Percentiles rank a stretch among this genome's conserved stretches.
These are phyloP conservation scores for Cotesia congregata DNA, from an alignment of 2,888 invertebrate genomes.

Conservation along the genomic window DNA sequence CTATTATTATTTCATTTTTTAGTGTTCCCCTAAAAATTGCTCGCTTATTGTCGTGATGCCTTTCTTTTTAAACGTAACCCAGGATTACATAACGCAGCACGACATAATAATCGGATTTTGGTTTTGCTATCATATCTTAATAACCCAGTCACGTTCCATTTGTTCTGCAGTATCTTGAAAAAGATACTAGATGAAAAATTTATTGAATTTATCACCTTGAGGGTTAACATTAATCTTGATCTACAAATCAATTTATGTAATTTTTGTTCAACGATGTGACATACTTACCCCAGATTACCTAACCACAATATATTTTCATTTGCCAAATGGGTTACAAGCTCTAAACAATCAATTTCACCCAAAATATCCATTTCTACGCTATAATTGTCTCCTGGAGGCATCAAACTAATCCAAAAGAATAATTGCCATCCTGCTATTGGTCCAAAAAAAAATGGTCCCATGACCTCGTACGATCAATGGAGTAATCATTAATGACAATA, in stretches of 20 bases:
- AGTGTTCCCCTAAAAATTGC: background rate
- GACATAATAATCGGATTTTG: constrained; percentile 15
- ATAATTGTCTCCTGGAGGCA: no score
- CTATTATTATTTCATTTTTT: background rate
- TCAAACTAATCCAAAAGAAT: no score
- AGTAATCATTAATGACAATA: no score
- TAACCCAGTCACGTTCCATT: constrained; percentile 48
- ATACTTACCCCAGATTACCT: background rate
- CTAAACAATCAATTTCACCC: background rate
- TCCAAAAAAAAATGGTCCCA: no score
- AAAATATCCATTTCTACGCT: no score
- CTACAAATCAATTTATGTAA: background rate
- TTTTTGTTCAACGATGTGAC: background rate
- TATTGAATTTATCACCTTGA: background rate
- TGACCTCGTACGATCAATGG: no score
- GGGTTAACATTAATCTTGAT: background rate
- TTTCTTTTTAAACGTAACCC: background rate
- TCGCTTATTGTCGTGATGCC: background rate
- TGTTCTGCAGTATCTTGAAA: constrained; percentile 52
- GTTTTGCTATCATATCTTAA: background rate
- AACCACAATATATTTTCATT: background rate
- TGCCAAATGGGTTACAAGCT: background rate
- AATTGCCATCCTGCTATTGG: no score
- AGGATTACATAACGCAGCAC: background rate
- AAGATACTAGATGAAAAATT: background rate